A percentile compares a stretch with the other conserved stretches of the same genome.
Evolutionary conservation across 2,797 vertebrate species (phyloP).

Genomic region (Leptatherina wallacei): DNA sequence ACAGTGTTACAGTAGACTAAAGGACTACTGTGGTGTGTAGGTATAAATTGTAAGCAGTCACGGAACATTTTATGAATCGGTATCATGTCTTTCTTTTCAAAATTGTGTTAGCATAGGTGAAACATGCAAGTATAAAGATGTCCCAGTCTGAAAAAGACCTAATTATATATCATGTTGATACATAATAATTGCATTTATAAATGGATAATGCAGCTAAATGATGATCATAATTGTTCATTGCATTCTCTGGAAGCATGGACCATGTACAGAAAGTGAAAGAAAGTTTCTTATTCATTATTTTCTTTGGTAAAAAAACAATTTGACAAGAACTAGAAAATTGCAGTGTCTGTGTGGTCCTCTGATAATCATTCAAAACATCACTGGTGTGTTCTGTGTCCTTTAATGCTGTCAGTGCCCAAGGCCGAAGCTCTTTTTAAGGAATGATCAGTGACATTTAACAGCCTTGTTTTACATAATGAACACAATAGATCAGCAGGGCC

Average conservation of each 20-base stretch:
- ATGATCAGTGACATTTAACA: constrained; percentile 62
- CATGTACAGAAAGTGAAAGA: constrained; percentile 28
- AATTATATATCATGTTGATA: too few relatives aligned
- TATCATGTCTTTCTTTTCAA: neutral
- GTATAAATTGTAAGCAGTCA: neutral
- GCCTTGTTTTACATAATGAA: constrained; percentile 60
- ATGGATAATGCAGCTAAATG: too few relatives aligned
- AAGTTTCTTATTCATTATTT: too few relatives aligned
- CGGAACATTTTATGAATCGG: neutral
- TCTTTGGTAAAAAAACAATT: too few relatives aligned
- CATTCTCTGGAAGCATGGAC: too few relatives aligned
- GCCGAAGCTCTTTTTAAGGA: constrained; percentile 50
- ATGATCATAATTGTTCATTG: too few relatives aligned
- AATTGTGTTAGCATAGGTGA: neutral
- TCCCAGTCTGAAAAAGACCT: too few relatives aligned
- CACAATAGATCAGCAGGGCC: constrained; percentile 40
- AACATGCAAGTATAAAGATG: too few relatives aligned
- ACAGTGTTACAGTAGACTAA: neutral
- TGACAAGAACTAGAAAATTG: constrained; percentile 3
- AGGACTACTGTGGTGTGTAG: neutral
- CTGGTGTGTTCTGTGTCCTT: constrained; percentile 47
- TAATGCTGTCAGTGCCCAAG: constrained; percentile 52
- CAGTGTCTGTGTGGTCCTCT: constrained; percentile 56
- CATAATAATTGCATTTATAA: too few relatives aligned
- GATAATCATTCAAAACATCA: constrained; percentile 52